Evolutionary conservation across 2,888 invertebrate genomes (phyloP), one percentile per base, ranked within the genome.

Genomic region (Dolichomitus sp.): DNA sequence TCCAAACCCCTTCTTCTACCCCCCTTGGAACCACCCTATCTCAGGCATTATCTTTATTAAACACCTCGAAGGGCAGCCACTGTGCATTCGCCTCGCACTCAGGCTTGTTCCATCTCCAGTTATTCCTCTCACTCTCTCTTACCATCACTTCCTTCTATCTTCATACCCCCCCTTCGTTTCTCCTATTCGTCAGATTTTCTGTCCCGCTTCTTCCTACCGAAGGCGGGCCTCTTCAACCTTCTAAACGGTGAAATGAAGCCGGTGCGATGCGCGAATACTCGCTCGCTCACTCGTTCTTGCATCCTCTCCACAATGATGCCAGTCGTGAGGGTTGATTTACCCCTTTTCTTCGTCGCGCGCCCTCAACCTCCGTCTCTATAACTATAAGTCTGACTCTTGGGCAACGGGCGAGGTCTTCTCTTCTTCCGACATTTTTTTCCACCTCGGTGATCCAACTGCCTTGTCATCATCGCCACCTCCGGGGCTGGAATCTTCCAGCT

Each of bases 31-130:
- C 86, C 87, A 87, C 90, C 90, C 92, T 90, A 91, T 91, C 91
- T 90, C 89, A 88, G 89, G 92, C 92, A 92, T 93, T 93, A 93
- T 92, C 92, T 92, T 92, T 93, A 93, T 93, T 93, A 93, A 93
- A 92, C 92, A 93, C 92, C 92, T 92, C 90, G 86, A 85, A 88
- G 89, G 86, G 86, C 85, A 81, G 87, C 85, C 84, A 78, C 86
- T 84, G 76, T 84, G 61, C 69, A 59, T 80, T 81, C 74, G 82
- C 83, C 81, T 83, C 85, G 82, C 63, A 42, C 66, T 4, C 30
- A 9, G 70, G 23, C 42, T 65, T 27, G 19, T 40, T 54, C 54
- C 23, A 42, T 72, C 57, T 42, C 37, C 33, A 14, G 45, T 65
- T 5, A 45, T 65, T 45, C 37, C 57, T 72, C 48, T 17, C 70